phyloP scores from a whole-genome alignment of 2,888 invertebrate genomes.

The Troides helena region DNA sequence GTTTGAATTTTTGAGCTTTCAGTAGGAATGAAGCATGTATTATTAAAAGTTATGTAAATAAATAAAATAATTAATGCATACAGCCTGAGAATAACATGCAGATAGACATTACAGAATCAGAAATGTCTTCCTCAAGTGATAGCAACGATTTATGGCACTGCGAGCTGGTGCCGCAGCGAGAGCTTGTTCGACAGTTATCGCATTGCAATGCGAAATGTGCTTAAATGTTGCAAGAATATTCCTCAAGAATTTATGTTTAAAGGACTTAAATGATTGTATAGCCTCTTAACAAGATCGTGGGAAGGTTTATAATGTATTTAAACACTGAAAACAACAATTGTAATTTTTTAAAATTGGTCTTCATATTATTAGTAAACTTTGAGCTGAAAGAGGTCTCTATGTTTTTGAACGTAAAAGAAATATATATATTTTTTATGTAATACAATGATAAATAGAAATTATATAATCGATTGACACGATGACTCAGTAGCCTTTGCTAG shows the following conservation, averaged over 20 bases:
- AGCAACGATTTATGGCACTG: conserved; percentile 65
- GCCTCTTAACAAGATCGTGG: conserved; percentile 34
- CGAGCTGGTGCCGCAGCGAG: conserved; percentile 55
- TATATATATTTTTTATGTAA: too few relatives aligned
- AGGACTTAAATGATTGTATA: conserved; percentile 32
- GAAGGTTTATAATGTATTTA: conserved; percentile 33
- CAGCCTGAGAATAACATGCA: conserved; percentile 52
- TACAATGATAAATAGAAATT: too few relatives aligned
- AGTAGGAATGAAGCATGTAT: background rate
- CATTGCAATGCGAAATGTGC: conserved; percentile 50
- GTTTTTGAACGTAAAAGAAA: too few relatives aligned
- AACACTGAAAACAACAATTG: conserved; percentile 29
- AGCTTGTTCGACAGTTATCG: conserved; percentile 72
- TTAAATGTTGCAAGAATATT: conserved; percentile 54
- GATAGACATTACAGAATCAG: conserved; percentile 67
- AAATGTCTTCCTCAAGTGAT: conserved; percentile 62
- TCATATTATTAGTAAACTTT: background rate
- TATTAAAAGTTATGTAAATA: background rate
- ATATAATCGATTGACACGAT: too few relatives aligned
- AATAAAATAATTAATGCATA: conserved; percentile 8
- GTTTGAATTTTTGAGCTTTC: background rate
- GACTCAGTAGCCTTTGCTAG: too few relatives aligned
- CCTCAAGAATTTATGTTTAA: conserved; percentile 36
- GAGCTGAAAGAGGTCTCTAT: too few relatives aligned
- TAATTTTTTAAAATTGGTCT: conserved; percentile 30